Percentiles rank a stretch among this genome's conserved stretches.
These are phyloP conservation scores for Peromyscus leucopus DNA, from an alignment of 2,113 vertebrate species.

Conservation along the genomic window DNA sequence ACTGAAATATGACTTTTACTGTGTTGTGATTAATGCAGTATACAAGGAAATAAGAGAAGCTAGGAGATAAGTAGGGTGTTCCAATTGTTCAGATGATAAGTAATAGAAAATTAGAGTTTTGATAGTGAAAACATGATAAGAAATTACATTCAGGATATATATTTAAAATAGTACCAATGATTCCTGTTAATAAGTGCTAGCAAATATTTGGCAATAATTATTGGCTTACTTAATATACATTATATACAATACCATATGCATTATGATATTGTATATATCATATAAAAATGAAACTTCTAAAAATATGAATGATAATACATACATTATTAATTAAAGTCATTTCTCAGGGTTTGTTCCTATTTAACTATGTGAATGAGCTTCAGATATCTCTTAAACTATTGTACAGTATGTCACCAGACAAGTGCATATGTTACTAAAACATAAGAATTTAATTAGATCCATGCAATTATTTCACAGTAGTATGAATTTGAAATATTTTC, in stretches of 20 bases:
- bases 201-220: neutral
- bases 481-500: neutral
- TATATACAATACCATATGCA: neutral
- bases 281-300: neutral
- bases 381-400: neutral
- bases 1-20: neutral
- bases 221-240: neutral
- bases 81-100: neutral
- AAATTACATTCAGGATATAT: neutral
- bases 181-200: neutral
- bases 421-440: neutral
- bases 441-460: neutral
- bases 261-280: neutral
- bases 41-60: no score
- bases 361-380: neutral
- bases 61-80: neutral
- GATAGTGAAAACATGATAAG: neutral
- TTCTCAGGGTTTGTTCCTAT: neutral
- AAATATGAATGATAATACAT: neutral
- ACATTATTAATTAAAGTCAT: neutral
- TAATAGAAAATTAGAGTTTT: neutral
- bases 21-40: neutral
- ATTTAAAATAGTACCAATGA: neutral
- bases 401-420: neutral
- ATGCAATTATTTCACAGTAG: neutral